Base-by-base conservation (phyloP, 2,797 vertebrate genomes). In the Siniperca undulata region DNA sequence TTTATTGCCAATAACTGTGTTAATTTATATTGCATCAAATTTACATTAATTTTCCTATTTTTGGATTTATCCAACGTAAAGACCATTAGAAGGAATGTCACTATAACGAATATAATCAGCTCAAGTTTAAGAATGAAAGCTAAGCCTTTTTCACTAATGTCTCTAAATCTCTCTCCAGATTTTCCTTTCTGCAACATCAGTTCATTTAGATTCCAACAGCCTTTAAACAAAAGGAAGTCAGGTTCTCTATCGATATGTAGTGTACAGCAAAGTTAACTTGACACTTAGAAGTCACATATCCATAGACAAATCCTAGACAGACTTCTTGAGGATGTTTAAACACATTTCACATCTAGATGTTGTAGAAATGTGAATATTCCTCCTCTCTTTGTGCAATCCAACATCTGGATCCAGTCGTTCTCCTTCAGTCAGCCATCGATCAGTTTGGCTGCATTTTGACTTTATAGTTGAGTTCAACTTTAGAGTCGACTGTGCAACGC, bases 371-470 rank as follows among this genome's bases (percentile, higher is more conserved):
- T 27, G 6, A 50, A 64, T 36, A 20, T 53, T 36, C 52, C 20
- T 58, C n/a, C 12, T 42, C 30, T 48, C 53, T 67, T 50, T 71
- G 66, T 75, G n/a, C 56, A 17, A 34, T 7, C 52, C 42, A 55
- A 34, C 73, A 77, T 77, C 77, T 83, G 77, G 81, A 70, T 70
- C 64, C 46, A 65, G 2, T 60, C 7, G 20, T 42, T 71, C 38
- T 61, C 14, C 22, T n/a, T 30, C 66, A 17, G 27, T 48, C 58
- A 24, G 56, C 53, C 58, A 13, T 80, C 20, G 0, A 72, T 71
- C 71, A 11, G 4, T 2, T 17, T 6, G 34, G 11, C 36, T 22
- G 46, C 9, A 19, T 40, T 73, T 52, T 40, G 9, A 73, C 61
- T 30, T 42, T 0, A 19, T 1, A 38, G n/a, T 59, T 0, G 1